These are phyloP conservation scores for Eretmochelys imbricata DNA, from an alignment of 2,113 vertebrate species.

Conservation along the genomic window DNA sequence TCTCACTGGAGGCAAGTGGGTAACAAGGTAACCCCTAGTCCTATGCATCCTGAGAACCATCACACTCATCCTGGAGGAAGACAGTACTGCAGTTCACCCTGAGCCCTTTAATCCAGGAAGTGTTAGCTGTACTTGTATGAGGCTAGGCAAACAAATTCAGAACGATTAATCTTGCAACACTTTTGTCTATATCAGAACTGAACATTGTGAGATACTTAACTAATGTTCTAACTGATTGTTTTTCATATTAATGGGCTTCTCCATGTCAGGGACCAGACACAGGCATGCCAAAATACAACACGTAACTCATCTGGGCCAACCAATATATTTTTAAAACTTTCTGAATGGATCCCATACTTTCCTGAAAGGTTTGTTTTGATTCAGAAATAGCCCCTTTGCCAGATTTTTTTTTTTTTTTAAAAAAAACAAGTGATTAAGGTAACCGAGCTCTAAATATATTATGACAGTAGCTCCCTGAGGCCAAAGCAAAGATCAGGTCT, in stretches of 20 bases:
- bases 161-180: not conserved
- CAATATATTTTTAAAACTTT: not conserved
- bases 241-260: too few relatives aligned
- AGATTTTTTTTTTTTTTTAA: not conserved
- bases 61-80: not conserved
- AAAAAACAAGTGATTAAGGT: not conserved
- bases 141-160: constrained; percentile 2
- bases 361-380: not conserved
- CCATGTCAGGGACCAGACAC: not conserved
- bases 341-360: not conserved
- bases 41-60: not conserved
- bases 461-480: not conserved
- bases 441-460: too few relatives aligned
- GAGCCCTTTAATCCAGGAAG: not conserved
- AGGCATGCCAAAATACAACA: not conserved
- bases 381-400: not conserved
- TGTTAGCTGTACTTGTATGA: constrained; percentile 20
- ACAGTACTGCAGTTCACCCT: not conserved
- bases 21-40: not conserved
- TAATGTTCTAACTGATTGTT: not conserved
- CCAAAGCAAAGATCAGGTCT: not conserved
- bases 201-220: not conserved
- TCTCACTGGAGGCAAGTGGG: not conserved
- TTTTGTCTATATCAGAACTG: not conserved
- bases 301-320: not conserved